Conservation (phyloP, 1,140 invertebrate genomes). For the Drosophila suzukii region DNA sequence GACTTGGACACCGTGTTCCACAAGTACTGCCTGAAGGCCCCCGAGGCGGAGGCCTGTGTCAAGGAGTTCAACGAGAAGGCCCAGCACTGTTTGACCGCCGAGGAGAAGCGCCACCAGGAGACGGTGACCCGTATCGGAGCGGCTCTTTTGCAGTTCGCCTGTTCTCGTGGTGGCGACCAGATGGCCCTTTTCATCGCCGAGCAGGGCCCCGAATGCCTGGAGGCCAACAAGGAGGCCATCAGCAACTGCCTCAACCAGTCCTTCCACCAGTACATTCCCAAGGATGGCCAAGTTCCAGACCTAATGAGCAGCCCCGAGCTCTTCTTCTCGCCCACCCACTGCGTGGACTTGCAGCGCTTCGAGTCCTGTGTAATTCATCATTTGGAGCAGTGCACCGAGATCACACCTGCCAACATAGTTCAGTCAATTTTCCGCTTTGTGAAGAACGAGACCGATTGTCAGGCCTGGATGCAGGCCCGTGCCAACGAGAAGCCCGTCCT, state of each 20-base stretch:
- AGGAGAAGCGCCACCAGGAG: conserved; percentile 85
- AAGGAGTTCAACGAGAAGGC: conserved; percentile 86
- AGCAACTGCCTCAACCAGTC: conserved; percentile 88
- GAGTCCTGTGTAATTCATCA: conserved; percentile 88
- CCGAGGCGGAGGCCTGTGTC: conserved; percentile 87
- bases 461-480: conserved; percentile 66
- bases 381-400: conserved; percentile 89
- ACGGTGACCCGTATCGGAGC: conserved; percentile 88
- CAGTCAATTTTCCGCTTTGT: conserved; percentile 91
- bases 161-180: conserved; percentile 91
- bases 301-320: conserved; percentile 77
- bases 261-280: conserved; percentile 85
- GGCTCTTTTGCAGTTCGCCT: conserved; percentile 89
- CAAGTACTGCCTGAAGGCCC: conserved; percentile 88
- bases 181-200: conserved; percentile 92
- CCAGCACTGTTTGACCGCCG: conserved; percentile 87
- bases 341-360: conserved; percentile 86
- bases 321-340: conserved; percentile 70
- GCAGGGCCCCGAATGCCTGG: conserved; percentile 90
- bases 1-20: conserved; percentile 88
- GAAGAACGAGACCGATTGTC: conserved; percentile 89
- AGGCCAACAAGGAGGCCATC: conserved; percentile 87
- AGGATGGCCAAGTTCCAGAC: conserved; percentile 59
- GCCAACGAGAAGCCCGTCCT: conserved; percentile 66
- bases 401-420: conserved; percentile 91